phyloP scores from a whole-genome alignment of 53 echinoderm and acorn worm species.

The Zoroaster sp. region DNA sequence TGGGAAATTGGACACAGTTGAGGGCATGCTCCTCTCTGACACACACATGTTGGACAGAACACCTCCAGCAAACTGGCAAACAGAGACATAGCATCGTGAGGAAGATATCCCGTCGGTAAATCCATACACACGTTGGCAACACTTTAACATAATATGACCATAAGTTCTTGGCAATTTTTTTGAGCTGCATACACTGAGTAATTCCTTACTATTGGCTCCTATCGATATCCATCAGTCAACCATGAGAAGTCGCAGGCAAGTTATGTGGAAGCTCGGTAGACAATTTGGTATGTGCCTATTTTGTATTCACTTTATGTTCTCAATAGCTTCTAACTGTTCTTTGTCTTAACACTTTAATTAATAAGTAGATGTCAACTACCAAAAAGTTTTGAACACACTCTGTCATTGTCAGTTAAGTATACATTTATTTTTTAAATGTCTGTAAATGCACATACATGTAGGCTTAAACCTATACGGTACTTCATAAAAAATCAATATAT shows the following conservation, averaged over 20 bases:
- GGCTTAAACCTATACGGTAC: no score
- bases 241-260: slow-evolving; percentile 4
- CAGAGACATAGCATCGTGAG: not conserved
- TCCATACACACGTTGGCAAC: not conserved
- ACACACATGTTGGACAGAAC: not conserved
- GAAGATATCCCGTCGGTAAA: not conserved
- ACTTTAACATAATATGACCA: not conserved
- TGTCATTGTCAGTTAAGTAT: no score
- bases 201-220: not conserved
- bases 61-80: not conserved
- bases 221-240: not conserved
- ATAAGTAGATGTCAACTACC: no score
- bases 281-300: no score
- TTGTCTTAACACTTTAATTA: no score
- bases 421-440: no score
- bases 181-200: not conserved
- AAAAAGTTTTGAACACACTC: no score
- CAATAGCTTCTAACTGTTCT: no score
- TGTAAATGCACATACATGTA: no score
- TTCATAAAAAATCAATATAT: no score
- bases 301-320: no score
- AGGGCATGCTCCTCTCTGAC: not conserved
- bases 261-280: no score
- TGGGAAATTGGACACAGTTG: not conserved
- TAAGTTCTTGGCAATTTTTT: not conserved